Percentiles rank a stretch among this genome's conserved stretches.
Evolutionary conservation across 2,888 invertebrate species (phyloP).

Genomic region (Ophion obscuratus): DNA sequence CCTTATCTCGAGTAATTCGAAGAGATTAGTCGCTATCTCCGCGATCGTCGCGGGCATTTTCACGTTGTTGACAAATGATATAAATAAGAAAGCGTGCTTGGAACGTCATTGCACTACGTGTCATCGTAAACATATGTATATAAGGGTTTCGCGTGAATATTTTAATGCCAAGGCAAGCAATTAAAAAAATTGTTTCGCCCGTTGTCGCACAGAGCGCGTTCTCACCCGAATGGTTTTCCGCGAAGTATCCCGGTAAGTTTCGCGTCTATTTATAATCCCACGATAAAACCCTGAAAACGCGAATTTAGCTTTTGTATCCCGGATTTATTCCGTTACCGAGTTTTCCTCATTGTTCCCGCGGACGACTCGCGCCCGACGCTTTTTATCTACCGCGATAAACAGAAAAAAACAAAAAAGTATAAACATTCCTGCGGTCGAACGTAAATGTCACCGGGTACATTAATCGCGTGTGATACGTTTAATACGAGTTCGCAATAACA

Average conservation of each 20-base stretch:
- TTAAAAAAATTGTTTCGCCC: slow-evolving; percentile 13
- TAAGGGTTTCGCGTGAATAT: neutral
- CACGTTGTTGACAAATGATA: neutral
- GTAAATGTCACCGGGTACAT: slow-evolving; percentile 13
- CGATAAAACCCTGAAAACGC: slow-evolving; percentile 14
- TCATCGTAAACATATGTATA: neutral
- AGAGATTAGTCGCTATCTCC: neutral
- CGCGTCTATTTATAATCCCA: slow-evolving; percentile 51
- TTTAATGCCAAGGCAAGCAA: neutral
- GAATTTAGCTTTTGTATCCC: neutral
- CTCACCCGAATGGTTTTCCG: slow-evolving; percentile 22
- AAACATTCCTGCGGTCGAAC: neutral
- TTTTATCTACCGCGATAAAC: neutral
- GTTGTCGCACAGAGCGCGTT: slow-evolving; percentile 28
- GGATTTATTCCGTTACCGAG: neutral
- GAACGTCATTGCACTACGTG: slow-evolving; percentile 3
- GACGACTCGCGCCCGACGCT: neutral
- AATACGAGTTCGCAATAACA: slow-evolving; percentile 15
- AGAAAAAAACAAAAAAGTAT: neutral
- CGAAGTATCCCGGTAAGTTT: slow-evolving; percentile 52
- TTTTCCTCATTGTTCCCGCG: neutral
- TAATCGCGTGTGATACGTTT: neutral
- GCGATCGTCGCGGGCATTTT: slow-evolving; percentile 1
- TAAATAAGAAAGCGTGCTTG: slow-evolving; percentile 2
- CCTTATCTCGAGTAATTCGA: neutral